Evolutionary conservation across 2,113 vertebrate genomes (phyloP).

Genomic region (Malurus elegans): DNA sequence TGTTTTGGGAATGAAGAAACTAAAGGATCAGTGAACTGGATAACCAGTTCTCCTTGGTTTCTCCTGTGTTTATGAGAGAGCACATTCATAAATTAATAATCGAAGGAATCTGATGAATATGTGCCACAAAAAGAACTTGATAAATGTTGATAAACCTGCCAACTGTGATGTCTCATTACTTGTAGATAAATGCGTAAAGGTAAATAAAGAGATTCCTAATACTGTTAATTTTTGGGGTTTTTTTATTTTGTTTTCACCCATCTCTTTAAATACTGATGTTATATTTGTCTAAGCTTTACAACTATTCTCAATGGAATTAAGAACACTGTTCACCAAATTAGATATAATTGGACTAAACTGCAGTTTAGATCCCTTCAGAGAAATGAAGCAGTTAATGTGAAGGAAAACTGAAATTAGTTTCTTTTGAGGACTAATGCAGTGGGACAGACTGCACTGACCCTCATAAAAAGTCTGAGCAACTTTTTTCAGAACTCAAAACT

Average conservation of each 20-base stretch:
- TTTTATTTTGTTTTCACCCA: neutral
- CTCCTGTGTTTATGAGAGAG: neutral
- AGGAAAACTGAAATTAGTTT: constrained; percentile 49
- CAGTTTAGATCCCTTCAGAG: constrained; percentile 28
- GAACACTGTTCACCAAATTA: constrained; percentile 13
- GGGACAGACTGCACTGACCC: constrained; percentile 41
- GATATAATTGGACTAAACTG: constrained; percentile 45
- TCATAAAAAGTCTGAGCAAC: neutral
- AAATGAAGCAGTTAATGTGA: constrained; percentile 53
- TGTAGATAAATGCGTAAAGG: neutral
- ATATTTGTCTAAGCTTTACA: constrained; percentile 13
- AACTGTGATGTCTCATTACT: neutral
- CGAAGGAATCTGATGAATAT: neutral
- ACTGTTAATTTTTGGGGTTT: neutral
- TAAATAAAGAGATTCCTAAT: neutral
- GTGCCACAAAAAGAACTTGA: neutral
- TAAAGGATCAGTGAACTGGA: neutral
- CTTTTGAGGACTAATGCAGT: constrained; percentile 31
- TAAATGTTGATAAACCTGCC: neutral
- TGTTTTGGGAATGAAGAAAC: neutral
- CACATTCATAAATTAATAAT: neutral
- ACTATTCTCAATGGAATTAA: neutral
- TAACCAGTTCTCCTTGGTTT: neutral
- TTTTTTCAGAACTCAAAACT: neutral
- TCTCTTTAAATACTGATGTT: neutral